A percentile compares a stretch with the other conserved stretches of the same genome.
Conservation (phyloP, 2,797 vertebrate genomes). For the Lycodopsis pacificus region DNA sequence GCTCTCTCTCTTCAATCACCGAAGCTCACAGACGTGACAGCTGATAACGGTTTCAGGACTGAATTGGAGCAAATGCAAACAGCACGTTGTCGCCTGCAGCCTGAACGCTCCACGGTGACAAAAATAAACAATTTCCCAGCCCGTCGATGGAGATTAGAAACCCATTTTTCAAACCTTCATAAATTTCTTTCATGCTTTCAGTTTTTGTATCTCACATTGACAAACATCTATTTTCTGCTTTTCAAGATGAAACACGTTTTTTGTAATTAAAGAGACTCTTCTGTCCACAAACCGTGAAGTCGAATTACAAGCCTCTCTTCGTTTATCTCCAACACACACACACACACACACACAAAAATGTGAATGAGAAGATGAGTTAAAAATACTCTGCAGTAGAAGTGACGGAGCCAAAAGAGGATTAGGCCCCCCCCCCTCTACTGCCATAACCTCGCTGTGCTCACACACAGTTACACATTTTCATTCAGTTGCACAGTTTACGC, state of each 20-base stretch:
- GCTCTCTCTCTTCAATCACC: slow-evolving; percentile 42
- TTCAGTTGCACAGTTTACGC: slow-evolving; percentile 71
- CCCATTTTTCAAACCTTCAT: slow-evolving; percentile 42
- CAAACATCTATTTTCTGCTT: slow-evolving; percentile 17
- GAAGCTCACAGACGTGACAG: slow-evolving; percentile 28
- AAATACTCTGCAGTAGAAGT: slow-evolving; percentile 52
- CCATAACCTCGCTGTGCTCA: slow-evolving; percentile 52
- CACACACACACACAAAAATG: slow-evolving; percentile 14
- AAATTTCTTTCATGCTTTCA: slow-evolving; percentile 17
- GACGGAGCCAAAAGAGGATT: slow-evolving; percentile 65
- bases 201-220: slow-evolving; percentile 31
- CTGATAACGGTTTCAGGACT: slow-evolving; percentile 38
- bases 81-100: slow-evolving; percentile 35
- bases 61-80: slow-evolving; percentile 46
- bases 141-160: slow-evolving; percentile 54
- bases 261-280: slow-evolving; percentile 20
- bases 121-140: slow-evolving; percentile 38
- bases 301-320: slow-evolving; percentile 24
- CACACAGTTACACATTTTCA: slow-evolving; percentile 66
- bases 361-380: slow-evolving; percentile 58
- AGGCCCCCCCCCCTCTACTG: slow-evolving; percentile 43
- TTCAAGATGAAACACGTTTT: slow-evolving; percentile 11
- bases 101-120: slow-evolving; percentile 15
- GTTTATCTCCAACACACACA: slow-evolving; percentile 10
- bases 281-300: neutral